phyloP scores from a whole-genome alignment of 2,797 vertebrate genomes.

The Artibeus jamaicensis region DNA sequence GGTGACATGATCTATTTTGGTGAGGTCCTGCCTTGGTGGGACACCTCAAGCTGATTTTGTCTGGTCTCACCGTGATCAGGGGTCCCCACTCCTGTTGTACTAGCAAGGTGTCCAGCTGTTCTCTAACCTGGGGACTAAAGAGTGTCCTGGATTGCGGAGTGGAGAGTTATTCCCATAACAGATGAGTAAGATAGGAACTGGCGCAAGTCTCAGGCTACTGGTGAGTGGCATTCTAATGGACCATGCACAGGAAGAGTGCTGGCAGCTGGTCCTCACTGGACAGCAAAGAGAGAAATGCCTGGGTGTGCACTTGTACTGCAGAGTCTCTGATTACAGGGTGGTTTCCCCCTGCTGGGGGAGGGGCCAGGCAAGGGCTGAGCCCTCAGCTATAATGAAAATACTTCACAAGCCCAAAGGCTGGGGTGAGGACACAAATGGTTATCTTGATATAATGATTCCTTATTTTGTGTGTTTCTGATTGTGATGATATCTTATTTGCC shows the following conservation, averaged over 20 bases:
- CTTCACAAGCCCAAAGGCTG: neutral
- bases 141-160: neutral
- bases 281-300: neutral
- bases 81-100: neutral
- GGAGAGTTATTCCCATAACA: neutral
- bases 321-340: neutral
- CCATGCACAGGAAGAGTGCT: neutral
- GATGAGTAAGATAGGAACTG: neutral
- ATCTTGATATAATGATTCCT: neutral
- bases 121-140: neutral
- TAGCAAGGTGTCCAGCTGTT: neutral
- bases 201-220: neutral
- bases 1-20: neutral
- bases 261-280: neutral
- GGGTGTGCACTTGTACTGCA: neutral
- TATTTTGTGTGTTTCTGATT: neutral
- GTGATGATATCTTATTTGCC: neutral
- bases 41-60: neutral
- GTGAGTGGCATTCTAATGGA: neutral
- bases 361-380: rapidly evolving
- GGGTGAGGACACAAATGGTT: neutral
- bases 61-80: neutral
- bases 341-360: neutral
- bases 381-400: neutral
- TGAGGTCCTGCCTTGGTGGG: neutral